phyloP scores from a whole-genome alignment of 2,888 invertebrate species.

The Dasypogon diadema region DNA sequence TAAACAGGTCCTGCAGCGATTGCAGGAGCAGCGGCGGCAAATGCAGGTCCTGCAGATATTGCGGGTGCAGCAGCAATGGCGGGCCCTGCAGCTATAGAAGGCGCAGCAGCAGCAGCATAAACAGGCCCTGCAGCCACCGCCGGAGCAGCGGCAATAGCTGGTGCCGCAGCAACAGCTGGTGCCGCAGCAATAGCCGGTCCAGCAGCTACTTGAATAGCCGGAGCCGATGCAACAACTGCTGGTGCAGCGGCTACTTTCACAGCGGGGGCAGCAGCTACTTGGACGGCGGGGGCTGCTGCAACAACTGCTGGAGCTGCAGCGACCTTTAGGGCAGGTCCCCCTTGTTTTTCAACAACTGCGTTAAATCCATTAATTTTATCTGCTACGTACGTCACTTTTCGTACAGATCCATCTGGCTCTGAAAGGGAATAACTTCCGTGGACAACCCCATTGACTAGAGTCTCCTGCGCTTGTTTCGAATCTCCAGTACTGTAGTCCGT shows the following conservation, averaged over 20 bases:
- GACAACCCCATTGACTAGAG: slow-evolving; percentile 74
- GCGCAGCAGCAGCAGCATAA: slow-evolving; percentile 10
- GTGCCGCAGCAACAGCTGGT: slow-evolving; percentile 52
- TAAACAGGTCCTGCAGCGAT: slow-evolving; percentile 58
- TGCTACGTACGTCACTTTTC: slow-evolving; percentile 75
- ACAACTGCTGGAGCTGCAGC: slow-evolving; percentile 33
- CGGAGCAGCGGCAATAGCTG: slow-evolving; percentile 53
- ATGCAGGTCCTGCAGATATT: slow-evolving; percentile 57
- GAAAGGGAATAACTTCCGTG: slow-evolving; percentile 75
- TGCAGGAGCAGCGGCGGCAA: slow-evolving; percentile 57
- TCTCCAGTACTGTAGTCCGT: slow-evolving; percentile 76
- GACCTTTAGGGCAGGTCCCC: slow-evolving; percentile 56
- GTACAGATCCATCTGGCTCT: slow-evolving; percentile 76
- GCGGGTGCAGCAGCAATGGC: slow-evolving; percentile 36
- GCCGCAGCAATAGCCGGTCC: slow-evolving; percentile 58
- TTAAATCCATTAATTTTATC: slow-evolving; percentile 78
- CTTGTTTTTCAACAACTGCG: slow-evolving; percentile 74
- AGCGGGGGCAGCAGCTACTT: slow-evolving; percentile 57
- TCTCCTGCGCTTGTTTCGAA: slow-evolving; percentile 70
- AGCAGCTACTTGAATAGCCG: slow-evolving; percentile 59
- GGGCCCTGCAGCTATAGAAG: slow-evolving; percentile 53
- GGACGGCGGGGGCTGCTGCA: not conserved
- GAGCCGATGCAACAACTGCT: slow-evolving; percentile 53
- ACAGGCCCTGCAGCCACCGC: slow-evolving; percentile 50
- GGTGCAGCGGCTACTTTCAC: slow-evolving; percentile 51